Evolutionary conservation across 2,797 vertebrate genomes (phyloP).

Genomic region (Nyctibius grandis): DNA sequence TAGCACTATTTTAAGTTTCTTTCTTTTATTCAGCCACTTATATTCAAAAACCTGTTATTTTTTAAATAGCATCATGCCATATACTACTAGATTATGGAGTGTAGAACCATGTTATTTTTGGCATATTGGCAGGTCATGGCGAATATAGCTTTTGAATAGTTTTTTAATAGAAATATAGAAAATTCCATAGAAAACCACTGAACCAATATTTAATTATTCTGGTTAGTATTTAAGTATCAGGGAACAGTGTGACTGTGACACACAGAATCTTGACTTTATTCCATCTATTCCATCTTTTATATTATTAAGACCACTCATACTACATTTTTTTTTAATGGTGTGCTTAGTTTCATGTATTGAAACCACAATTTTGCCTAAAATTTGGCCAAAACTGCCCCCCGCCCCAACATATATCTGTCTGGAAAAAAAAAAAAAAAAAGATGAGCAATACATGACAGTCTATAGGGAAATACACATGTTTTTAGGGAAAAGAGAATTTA

Average conservation of each 20-base stretch:
- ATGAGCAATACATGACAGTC: not conserved
- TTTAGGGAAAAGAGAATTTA: not conserved
- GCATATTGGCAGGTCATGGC: not conserved
- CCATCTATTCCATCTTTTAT: not conserved
- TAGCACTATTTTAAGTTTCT: not conserved
- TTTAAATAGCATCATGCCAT: not conserved
- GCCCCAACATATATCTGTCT: not conserved
- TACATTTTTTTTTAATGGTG: not conserved
- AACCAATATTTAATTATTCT: not conserved
- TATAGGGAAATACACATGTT: not conserved
- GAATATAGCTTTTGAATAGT: not conserved
- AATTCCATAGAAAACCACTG: not conserved
- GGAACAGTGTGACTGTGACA: not conserved
- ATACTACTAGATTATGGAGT: not conserved
- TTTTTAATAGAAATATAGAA: not conserved
- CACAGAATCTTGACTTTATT: not conserved
- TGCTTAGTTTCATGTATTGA: not conserved
- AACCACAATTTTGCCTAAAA: not conserved
- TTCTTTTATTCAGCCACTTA: not conserved
- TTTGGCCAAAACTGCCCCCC: not conserved
- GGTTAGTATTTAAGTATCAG: not conserved
- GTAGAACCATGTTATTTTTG: not conserved
- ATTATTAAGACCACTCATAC: not conserved
- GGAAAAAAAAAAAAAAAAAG: not conserved
- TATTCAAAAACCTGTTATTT: not conserved